phyloP scores from a whole-genome alignment of 2,888 invertebrate species.

The Epirrita christyi region DNA sequence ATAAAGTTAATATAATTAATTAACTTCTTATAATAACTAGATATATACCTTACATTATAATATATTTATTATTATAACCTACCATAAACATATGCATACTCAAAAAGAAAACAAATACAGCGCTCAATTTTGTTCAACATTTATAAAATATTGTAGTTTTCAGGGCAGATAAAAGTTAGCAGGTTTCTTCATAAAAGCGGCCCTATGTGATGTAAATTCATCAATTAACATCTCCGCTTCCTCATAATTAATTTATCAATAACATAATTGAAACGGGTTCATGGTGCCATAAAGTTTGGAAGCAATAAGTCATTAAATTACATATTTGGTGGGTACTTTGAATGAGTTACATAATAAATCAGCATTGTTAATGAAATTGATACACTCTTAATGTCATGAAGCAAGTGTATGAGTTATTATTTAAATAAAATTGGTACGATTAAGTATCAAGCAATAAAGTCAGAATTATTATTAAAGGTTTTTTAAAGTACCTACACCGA shows the following conservation, averaged over 20 bases:
- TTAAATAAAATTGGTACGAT: neutral
- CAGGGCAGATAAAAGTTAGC: too few relatives aligned
- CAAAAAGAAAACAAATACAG: too few relatives aligned
- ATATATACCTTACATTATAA: too few relatives aligned
- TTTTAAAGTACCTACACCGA: too few relatives aligned
- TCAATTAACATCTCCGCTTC: conserved; percentile 29
- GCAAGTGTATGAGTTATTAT: neutral
- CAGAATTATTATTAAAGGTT: too few relatives aligned
- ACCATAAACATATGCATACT: too few relatives aligned
- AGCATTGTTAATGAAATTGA: conserved; percentile 3
- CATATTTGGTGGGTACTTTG: neutral
- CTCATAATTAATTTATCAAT: conserved; percentile 1
- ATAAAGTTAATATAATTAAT: too few relatives aligned
- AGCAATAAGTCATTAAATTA: conserved; percentile 1
- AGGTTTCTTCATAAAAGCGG: conserved; percentile 25
- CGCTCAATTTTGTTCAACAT: too few relatives aligned
- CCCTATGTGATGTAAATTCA: conserved; percentile 40
- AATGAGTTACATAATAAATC: conserved; percentile 4
- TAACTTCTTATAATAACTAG: too few relatives aligned
- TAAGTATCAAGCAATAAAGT: neutral
- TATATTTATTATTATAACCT: too few relatives aligned
- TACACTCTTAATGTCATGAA: neutral
- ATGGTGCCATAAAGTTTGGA: neutral
- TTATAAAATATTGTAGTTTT: too few relatives aligned
- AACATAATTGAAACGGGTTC: conserved; percentile 4